Percentiles rank a stretch among this genome's conserved stretches.
Conservation (phyloP, 2,797 vertebrate species). For the Leuciscus waleckii region DNA sequence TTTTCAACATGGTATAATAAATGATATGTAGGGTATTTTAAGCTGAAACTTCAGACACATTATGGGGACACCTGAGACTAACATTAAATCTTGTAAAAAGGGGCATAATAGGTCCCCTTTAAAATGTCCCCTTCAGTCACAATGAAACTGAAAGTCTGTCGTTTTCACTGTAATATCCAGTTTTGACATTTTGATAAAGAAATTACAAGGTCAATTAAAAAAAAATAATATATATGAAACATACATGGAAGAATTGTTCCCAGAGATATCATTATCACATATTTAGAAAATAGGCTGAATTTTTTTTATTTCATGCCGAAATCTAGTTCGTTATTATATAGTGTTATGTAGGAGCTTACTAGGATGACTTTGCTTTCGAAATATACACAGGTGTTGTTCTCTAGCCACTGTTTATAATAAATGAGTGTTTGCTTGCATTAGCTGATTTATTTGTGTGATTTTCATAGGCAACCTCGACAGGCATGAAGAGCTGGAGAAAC, state of each 20-base stretch:
- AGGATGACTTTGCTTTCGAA: neutral
- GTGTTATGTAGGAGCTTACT: neutral
- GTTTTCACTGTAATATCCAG: neutral
- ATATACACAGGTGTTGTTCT: slow-evolving; percentile 1
- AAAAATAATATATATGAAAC: no score
- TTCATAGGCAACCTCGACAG: slow-evolving; percentile 87
- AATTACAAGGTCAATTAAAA: neutral
- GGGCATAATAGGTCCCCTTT: no score
- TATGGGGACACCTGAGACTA: no score
- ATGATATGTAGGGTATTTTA: no score
- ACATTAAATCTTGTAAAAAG: no score
- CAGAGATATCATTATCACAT: no score
- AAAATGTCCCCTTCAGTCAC: no score
- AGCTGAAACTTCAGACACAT: no score
- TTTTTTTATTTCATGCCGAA: neutral
- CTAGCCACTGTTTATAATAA: slow-evolving; percentile 15
- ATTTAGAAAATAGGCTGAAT: neutral
- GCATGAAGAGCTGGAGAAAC: slow-evolving; percentile 85
- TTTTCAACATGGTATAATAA: no score
- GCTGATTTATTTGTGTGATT: slow-evolving; percentile 32
- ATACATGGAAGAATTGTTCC: neutral
- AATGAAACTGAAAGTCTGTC: no score
- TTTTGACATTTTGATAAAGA: neutral
- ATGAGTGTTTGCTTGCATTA: slow-evolving; percentile 28
- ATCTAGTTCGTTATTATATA: neutral